Base-by-base conservation (phyloP, 2,797 vertebrate species). In the Dicrostonyx torquatus region DNA sequence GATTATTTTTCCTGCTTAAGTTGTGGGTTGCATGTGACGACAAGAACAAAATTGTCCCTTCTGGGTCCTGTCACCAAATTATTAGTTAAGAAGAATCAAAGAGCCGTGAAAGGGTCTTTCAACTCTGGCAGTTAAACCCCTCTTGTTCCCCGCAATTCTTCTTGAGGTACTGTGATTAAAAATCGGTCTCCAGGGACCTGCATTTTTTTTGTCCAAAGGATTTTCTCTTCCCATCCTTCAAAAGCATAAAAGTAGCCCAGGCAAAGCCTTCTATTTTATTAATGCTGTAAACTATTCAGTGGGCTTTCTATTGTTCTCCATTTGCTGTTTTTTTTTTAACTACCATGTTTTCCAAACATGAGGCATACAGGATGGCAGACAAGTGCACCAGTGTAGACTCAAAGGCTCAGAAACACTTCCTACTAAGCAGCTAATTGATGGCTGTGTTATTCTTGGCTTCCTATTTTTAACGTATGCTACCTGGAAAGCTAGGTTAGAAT, bases 31-130 rank as follows among this genome's bases (percentile, higher is more conserved):
- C 45, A 20, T 82, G 89, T 92, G 94, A 87, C 9, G 45, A 89
- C 87, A 94, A 94, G 88, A 95, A 55, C 77, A 70, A 91, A 94
- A 82, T 86, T n/a, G 24, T 17, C 88, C 85, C 55, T 95, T 96
- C 72, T 95, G 77, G n/a, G 55, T 93, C 72, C 90, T 93, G 95
- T 92, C 95, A 66, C 90, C 92, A 95, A 90, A 96, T 66, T 79
- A 64, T 90, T 77, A 91, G 87, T 94, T 80, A 79, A 34, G 48
- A 95, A 87, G 95, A 96, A 90, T 91, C 45, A 29, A 83, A 92
- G 88, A 20, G 31, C 73, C 78, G 4, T 58, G 68, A 72, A 75
- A 89, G 17, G 37, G 29, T 86, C 77, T 93, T 89, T 73, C 90
- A 88, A 31, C 31, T 85, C 87, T 87, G 62, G 5, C 15, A 3